Base-by-base conservation (phyloP, 2,888 invertebrate genomes). In the Phyto melanocephala region DNA sequence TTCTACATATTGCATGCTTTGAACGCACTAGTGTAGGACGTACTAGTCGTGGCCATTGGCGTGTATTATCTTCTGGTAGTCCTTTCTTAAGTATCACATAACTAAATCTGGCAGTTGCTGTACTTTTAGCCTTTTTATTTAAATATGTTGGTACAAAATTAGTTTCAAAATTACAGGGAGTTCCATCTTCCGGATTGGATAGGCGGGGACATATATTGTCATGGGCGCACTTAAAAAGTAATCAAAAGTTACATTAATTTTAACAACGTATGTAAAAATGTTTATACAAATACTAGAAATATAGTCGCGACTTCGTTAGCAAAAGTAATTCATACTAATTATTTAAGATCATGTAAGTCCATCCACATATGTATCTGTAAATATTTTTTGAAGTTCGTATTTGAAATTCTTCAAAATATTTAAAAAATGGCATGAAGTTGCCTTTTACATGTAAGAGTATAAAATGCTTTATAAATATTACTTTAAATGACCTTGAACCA, bases 11-110 rank as follows among this genome's bases (percentile, higher is more conserved):
- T 0, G 94, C 92, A 87, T 97, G 97, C 79, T 93, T 93, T 0
- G 95, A 93, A 72, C 95, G 92, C 1, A 94, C 92, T 22, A 96
- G 89, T 0, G 94, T 93, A n/a, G 95, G 94, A 76, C 95, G 90
- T 0, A 98, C 94, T 22, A 97, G 90, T 81, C 98, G 93, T 0
- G 97, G 97, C 97, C 97, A 98, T 10, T 82, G 80, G 0, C 84
- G 92, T 0, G 92, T 91, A 77, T 93, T 92, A 0, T 92, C 87
- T 0, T 92, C 89, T 42, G 93, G 89, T 1, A 87, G 78, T 20
- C 97, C 95, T 93, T 96, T 96, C 89, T 93, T 95, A 28, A 98
- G 90, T 60, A 98, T 94, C 0, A 97, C 93, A 89, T 97, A 98
- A 0, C 95, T 95, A 90, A 94, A 98, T 24, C 93, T 88, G 86